Base-by-base conservation (phyloP, 2,888 invertebrate genomes). In the Ichneumoninae sp. region DNA sequence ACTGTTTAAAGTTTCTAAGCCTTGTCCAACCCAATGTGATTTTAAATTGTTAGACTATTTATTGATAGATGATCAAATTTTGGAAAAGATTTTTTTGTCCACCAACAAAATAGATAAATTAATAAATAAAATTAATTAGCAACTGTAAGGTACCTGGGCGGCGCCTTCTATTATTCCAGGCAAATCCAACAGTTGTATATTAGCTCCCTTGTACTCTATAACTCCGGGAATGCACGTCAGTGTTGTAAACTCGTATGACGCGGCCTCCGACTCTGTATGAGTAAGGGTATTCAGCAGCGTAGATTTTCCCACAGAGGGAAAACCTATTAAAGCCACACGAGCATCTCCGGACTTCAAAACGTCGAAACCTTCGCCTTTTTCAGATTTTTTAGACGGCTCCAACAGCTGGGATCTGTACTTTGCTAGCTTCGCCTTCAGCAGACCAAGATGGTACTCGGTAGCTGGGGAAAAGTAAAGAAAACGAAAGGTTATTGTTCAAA, bases 161-260 rank as follows among this genome's bases (percentile, higher is more conserved):
- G 99, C 99, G 83, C 99, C 99, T 95, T 99, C 99, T 93, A 99
- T 99, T 93, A 99, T 99, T 93, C 99, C 99, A 81, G 99, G 99
- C 93, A 99, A 95, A 96, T 99, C 99, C 0, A 99, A 96, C 86
- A 99, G 95, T 93, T 99, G 99, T 93, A 99, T 99, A 93, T 99
- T 99, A 52, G 99, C 99, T 65, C 99, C 99, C 92, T 99, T 98
- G 94, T 99, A 99, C 93, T 99, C 98, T 87, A 99, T 99, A 1
- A 99, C 99, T 74, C 99, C 99, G 3, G 99, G 99, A 91, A 99
- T 99, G 94, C 99, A 99, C 8, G 99, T 99, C 82, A 99, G 95
- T 0, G 99, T 99, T 86, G 99, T 99, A 94, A 99, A 99, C 94
- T 99, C 99, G 94, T 99, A 99, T 85, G 97, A 97, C 1, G 99